phyloP scores from a whole-genome alignment of 2,797 vertebrate genomes.

The Mormyrus proboscirostris region DNA sequence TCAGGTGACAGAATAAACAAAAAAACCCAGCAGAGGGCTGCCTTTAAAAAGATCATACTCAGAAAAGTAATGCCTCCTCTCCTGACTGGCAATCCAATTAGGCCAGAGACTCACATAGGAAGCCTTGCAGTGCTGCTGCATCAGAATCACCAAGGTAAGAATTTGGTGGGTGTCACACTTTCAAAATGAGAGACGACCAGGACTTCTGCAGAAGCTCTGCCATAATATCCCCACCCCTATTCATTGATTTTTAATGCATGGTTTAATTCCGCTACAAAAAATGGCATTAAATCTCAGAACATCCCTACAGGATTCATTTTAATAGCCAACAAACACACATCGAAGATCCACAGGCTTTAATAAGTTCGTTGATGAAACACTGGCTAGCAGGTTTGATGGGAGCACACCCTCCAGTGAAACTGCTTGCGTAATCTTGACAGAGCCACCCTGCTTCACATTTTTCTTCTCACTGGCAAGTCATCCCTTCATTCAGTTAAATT shows the following conservation, averaged over 20 bases:
- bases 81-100: neutral
- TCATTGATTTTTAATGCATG: slow-evolving; percentile 16
- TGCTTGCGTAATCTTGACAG: slow-evolving; percentile 14
- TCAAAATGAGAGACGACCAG: neutral
- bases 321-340: slow-evolving; percentile 24
- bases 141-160: neutral
- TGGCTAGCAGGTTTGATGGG: neutral
- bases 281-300: slow-evolving; percentile 36
- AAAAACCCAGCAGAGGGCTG: neutral
- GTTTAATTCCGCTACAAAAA: slow-evolving; percentile 29
- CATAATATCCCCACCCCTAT: slow-evolving; percentile 28
- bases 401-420: neutral
- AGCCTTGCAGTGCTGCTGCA: neutral
- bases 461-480: neutral
- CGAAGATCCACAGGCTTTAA: slow-evolving; percentile 43
- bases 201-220: neutral
- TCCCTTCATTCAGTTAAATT: neutral
- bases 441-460: neutral
- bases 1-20: slow-evolving; percentile 3
- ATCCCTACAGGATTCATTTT: slow-evolving; percentile 38
- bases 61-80: neutral
- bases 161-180: neutral
- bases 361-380: slow-evolving; percentile 27
- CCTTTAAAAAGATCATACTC: neutral
- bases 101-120: neutral